These are phyloP conservation scores for Hipparchia sbordonii DNA, from an alignment of 2,888 invertebrate species.

Conservation along the genomic window DNA sequence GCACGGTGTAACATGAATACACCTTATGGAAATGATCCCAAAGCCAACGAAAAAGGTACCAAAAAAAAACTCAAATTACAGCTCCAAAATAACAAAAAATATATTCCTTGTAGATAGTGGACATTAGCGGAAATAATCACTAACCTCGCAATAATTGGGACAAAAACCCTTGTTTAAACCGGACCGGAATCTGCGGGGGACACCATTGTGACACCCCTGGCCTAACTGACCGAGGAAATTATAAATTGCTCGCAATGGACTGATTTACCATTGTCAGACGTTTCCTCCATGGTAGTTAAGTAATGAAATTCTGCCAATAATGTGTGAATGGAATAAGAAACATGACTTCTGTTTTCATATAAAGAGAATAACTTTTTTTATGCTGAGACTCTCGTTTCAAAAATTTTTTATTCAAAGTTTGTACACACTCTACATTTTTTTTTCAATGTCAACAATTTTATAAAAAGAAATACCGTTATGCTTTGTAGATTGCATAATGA, in stretches of 20 bases:
- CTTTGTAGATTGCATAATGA: too few relatives aligned
- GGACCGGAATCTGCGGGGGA: constrained; percentile 71
- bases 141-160: constrained; percentile 68
- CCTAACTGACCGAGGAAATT: constrained; percentile 74
- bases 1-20: too few relatives aligned
- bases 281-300: constrained; percentile 28
- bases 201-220: constrained; percentile 65
- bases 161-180: constrained; percentile 77
- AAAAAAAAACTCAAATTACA: neutral
- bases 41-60: too few relatives aligned
- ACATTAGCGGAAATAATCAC: constrained; percentile 75
- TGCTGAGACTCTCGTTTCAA: too few relatives aligned
- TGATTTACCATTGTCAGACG: constrained; percentile 47
- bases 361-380: too few relatives aligned
- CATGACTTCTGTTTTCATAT: neutral
- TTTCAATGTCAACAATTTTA: too few relatives aligned
- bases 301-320: neutral
- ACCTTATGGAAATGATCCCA: too few relatives aligned
- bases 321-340: constrained; percentile 6
- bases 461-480: too few relatives aligned
- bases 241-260: constrained; percentile 66
- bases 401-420: too few relatives aligned
- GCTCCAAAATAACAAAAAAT: constrained; percentile 1
- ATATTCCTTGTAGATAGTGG: constrained; percentile 41
- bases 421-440: too few relatives aligned